These are phyloP conservation scores for Lutjanus erythropterus DNA, from an alignment of 2,113 vertebrate species.

Conservation along the genomic window DNA sequence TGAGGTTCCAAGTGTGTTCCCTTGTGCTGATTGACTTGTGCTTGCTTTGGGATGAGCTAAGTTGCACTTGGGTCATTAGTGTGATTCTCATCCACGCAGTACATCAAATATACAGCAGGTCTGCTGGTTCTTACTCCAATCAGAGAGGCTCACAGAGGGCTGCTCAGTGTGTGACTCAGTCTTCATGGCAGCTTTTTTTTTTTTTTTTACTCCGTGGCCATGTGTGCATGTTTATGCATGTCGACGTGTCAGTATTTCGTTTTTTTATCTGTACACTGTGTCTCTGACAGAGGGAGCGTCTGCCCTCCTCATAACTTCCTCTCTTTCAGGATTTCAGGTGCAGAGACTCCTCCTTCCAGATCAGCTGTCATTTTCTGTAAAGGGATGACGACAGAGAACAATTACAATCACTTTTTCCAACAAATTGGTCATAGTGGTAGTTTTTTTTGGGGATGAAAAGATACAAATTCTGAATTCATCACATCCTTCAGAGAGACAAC, in stretches of 20 bases:
- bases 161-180: not conserved
- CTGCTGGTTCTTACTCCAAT: not conserved
- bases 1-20: conserved; percentile 29
- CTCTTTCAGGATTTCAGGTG: conserved; percentile 53
- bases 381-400: conserved; percentile 27
- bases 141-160: not conserved
- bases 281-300: not conserved
- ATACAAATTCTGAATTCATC: not conserved
- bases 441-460: conserved; percentile 3
- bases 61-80: conserved; percentile 20
- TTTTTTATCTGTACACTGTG: not conserved
- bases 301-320: conserved; percentile 49
- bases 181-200: conserved; percentile 24
- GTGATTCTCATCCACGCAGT: conserved; percentile 25
- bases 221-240: not conserved
- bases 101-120: conserved; percentile 10
- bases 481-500: not conserved
- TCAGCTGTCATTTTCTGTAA: conserved; percentile 64
- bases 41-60: conserved; percentile 14
- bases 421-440: not conserved
- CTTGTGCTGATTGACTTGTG: conserved; percentile 16
- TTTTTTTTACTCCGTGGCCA: not conserved
- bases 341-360: conserved; percentile 41
- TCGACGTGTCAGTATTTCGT: conserved; percentile 1
- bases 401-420: not conserved